Evolutionary conservation across 1,140 invertebrate genomes (phyloP), one percentile per base, ranked within the genome.

Genomic region (Anagrus nilaparvatae): DNA sequence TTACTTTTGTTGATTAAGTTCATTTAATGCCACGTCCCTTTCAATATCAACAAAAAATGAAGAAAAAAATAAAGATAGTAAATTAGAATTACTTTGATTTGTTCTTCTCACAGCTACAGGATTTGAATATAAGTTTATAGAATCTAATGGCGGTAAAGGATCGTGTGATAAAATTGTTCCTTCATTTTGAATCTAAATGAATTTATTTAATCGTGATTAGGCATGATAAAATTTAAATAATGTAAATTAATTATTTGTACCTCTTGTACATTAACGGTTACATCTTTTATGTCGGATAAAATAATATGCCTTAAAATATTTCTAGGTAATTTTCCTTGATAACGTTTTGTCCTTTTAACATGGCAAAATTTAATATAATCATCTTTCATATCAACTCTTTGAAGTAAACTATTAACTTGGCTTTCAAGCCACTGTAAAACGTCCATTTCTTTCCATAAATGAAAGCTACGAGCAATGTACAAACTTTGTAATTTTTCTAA

Each of bases 271-370:
- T 68, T 65, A 17, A 75, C 64, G 19, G 69, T 73, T 9, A 82
- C 71, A 51, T 85, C 81, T 58, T 84, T 85, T 20, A 84, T 74
- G 54, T 88, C 87, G 0, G 84, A 84, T 3, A 92, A 61, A 30
- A 91, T 70, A 32, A 92, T 78, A 59, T 92, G 86, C 20, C 87
- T 66, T 17, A 80, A 69, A 48, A 91, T 79, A 58, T 81, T 86
- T 24, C 74, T 61, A 3, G 87, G 87, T 13, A 82, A 71, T 38
- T 59, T 60, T 7, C 75, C 77, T 49, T 73, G 71, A 61, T 82
- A 87, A 31, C 79, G 56, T 45, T 67, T 64, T 5, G 62, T 58
- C 31, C 83, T 63, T 60, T 82, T 82, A 27, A 64, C 58, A 55
- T 73, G 69, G 58, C 71, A 84, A 35, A 79, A 76, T 37, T 70